Evolutionary conservation across 2,888 invertebrate genomes (phyloP), one percentile per base, ranked within the genome.

Genomic region (Xiphydria camelus): DNA sequence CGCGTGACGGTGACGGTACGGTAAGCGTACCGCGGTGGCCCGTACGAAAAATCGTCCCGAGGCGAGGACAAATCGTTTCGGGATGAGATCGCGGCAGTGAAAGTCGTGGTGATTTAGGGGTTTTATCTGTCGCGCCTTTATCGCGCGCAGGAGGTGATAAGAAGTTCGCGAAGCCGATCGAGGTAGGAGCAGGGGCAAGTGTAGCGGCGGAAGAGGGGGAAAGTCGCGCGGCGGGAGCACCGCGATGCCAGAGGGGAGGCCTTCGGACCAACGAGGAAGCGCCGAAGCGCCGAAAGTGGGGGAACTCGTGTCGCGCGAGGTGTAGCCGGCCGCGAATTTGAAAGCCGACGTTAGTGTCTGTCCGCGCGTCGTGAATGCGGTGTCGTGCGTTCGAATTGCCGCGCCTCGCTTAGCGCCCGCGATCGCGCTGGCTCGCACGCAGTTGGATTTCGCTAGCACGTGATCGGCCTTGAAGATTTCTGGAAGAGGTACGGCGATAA

Each of bases 241-340:
- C 1, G n/a, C 2, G 4, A 3, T 0, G 10, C 10, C 1, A 5
- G 9, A 6, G 54, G 52, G 50, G 51, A 45, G 38, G 45, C 36
- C 44, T 50, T 21, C 46, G n/a, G n/a, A n/a, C n/a, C n/a, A 38
- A 18, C 33, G 23, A 26, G 41, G 47, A 38, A 46, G 53, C 55
- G 39, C 10, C 12, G n/a, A 22, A 33, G 34, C 39, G 44, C 36
- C 10, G 25, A 26, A 40, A 39, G 42, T 31, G 37, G 42, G 19
- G 26, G 43, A 32, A 42, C 32, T 9, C 23, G 41, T 23, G 23
- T 17, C 34, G 19, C 21, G 51, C 58, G 69, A 71, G 70, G 70
- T 70, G 68, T 65, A 68, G 68, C 63, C 70, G 66, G 65, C 67
- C 67, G 69, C 66, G 62, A 69, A 67, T 67, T 69, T 64, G 66